These are phyloP conservation scores for Mandrillus leucophaeus DNA, from an alignment of 2,113 vertebrate genomes.

Conservation along the genomic window DNA sequence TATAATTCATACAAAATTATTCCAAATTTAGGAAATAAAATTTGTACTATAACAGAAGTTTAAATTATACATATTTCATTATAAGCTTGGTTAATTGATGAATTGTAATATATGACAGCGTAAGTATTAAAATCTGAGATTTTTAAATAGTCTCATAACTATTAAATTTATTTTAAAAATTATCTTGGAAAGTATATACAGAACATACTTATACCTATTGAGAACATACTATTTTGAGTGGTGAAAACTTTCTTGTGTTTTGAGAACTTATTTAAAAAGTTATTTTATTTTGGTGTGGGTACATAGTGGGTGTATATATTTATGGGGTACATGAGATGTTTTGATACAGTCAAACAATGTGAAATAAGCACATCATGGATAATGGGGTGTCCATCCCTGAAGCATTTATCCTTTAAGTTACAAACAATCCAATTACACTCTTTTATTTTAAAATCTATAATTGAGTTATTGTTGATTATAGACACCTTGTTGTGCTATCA, in stretches of 20 bases:
- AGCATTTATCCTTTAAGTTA: no score
- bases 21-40: slow-evolving; percentile 20
- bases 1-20: slow-evolving; percentile 32
- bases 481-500: no score
- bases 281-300: no score
- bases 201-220: slow-evolving; percentile 4
- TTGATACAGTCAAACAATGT: no score
- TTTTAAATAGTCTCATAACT: slow-evolving; percentile 34
- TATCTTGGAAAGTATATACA: not conserved
- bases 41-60: not conserved
- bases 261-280: not conserved
- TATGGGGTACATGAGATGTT: no score
- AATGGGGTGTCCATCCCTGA: no score
- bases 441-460: no score
- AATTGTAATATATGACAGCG: not conserved
- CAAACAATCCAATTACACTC: no score
- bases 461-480: no score
- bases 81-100: not conserved
- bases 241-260: slow-evolving; percentile 51
- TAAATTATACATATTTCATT: slow-evolving; percentile 6
- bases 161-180: slow-evolving; percentile 74
- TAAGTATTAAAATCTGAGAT: slow-evolving; percentile 73
- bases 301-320: no score
- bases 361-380: no score
- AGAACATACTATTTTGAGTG: slow-evolving; percentile 75